phyloP scores from a whole-genome alignment of 2,113 vertebrate species.

The Channa argus region DNA sequence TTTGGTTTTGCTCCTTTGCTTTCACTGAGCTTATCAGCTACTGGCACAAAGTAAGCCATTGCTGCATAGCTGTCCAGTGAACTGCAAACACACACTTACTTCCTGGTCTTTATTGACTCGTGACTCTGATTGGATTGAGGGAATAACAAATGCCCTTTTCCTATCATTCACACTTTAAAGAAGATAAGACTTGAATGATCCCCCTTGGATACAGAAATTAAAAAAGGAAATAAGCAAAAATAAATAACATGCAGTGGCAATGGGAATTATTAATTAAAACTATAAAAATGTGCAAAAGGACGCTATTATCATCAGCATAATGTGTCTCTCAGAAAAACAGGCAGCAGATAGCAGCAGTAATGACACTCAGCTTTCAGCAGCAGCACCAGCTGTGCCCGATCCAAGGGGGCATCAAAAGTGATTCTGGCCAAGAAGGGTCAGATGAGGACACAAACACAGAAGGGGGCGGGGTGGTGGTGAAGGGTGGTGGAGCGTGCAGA shows the following conservation, averaged over 20 bases:
- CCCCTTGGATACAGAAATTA: background rate
- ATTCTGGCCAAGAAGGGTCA: slow-evolving; percentile 70
- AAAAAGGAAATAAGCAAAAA: background rate
- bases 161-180: slow-evolving; percentile 13
- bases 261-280: background rate
- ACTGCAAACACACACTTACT: slow-evolving; percentile 39
- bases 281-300: background rate
- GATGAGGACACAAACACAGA: slow-evolving; percentile 66
- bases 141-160: slow-evolving; percentile 23
- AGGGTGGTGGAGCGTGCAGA: slow-evolving; percentile 22
- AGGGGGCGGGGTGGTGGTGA: background rate
- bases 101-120: slow-evolving; percentile 59
- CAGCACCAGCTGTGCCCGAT: slow-evolving; percentile 71
- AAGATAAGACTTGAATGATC: too few relatives aligned
- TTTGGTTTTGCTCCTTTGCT: slow-evolving; percentile 49
- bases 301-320: slow-evolving; percentile 16
- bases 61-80: slow-evolving; percentile 39
- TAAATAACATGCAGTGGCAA: background rate
- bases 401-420: slow-evolving; percentile 58
- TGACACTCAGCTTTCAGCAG: slow-evolving; percentile 53
- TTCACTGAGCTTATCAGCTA: slow-evolving; percentile 44
- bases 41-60: slow-evolving; percentile 46
- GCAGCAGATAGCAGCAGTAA: slow-evolving; percentile 42
- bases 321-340: slow-evolving; percentile 30
- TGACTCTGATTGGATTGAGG: slow-evolving; percentile 47